Conservation (phyloP, 2,797 vertebrate genomes). For the Ctenosaura bakeri region DNA sequence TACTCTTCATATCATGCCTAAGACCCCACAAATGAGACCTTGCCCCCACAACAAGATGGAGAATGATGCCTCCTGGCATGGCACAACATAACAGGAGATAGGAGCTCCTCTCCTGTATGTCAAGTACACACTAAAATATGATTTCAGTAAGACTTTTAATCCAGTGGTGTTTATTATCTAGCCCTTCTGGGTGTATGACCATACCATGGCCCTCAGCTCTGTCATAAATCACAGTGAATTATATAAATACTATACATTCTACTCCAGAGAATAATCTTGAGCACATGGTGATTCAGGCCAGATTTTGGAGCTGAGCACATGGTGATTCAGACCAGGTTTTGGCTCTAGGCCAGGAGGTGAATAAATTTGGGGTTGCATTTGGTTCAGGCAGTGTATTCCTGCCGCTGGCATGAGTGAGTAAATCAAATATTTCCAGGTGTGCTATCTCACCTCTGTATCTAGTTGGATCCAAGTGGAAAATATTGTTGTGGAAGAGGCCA, state of each 20-base stretch:
- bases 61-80: neutral
- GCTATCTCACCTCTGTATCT: neutral
- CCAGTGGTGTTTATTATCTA: neutral
- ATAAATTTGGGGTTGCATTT: neutral
- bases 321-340: neutral
- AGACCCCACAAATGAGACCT: neutral
- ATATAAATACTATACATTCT: neutral
- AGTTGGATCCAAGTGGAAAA: neutral
- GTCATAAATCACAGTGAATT: neutral
- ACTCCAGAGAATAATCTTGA: neutral
- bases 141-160: neutral
- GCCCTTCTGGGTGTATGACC: neutral
- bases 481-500: neutral
- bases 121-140: neutral
- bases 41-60: neutral
- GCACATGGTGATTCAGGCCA: slow-evolving; percentile 13
- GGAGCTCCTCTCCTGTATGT: neutral
- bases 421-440: neutral
- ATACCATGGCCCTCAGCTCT: neutral
- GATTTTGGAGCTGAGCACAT: neutral
- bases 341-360: neutral
- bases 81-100: neutral
- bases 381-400: neutral
- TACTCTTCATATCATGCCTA: neutral
- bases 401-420: neutral